Evolutionary conservation across 2,797 vertebrate genomes (phyloP).

Genomic region (Yasuhikotakia modesta): DNA sequence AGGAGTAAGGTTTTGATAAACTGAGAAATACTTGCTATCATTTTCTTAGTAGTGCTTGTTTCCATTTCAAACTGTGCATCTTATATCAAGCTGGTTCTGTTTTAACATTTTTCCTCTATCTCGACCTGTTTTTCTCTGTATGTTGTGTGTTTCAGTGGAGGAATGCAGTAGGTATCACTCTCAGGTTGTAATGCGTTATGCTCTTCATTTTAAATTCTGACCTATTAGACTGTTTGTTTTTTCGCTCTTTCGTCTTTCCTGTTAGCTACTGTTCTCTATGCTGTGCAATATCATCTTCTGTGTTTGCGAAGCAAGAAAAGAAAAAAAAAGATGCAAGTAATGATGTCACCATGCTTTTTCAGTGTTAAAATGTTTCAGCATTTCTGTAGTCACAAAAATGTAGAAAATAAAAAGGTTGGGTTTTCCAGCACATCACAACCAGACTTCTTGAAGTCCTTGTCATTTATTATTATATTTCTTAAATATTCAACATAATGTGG

Average conservation of each 20-base stretch:
- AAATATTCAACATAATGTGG: neutral
- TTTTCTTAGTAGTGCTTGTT: constrained; percentile 80
- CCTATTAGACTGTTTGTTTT: constrained; percentile 3
- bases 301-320: constrained; percentile 94
- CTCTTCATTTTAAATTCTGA: constrained; percentile 20
- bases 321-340: constrained; percentile 84
- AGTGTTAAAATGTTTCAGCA: constrained; percentile 97
- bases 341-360: constrained; percentile 96
- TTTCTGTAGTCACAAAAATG: constrained; percentile 98
- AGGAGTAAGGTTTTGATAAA: constrained; percentile 85
- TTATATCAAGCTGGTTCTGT: constrained; percentile 77
- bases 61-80: constrained; percentile 81
- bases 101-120: constrained; percentile 55
- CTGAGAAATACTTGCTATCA: constrained; percentile 76
- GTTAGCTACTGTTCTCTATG: constrained; percentile 72
- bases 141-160: constrained; percentile 64
- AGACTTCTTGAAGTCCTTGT: constrained; percentile 70
- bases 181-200: constrained; percentile 76
- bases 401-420: constrained; percentile 99
- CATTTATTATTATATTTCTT: constrained; percentile 41
- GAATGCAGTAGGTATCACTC: constrained; percentile 82
- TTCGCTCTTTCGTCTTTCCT: constrained; percentile 19
- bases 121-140: constrained; percentile 71
- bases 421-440: constrained; percentile 93
- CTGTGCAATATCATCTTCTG: constrained; percentile 98